These are phyloP conservation scores for Dipodomys merriami DNA, from an alignment of 2,113 vertebrate species.

Conservation along the genomic window DNA sequence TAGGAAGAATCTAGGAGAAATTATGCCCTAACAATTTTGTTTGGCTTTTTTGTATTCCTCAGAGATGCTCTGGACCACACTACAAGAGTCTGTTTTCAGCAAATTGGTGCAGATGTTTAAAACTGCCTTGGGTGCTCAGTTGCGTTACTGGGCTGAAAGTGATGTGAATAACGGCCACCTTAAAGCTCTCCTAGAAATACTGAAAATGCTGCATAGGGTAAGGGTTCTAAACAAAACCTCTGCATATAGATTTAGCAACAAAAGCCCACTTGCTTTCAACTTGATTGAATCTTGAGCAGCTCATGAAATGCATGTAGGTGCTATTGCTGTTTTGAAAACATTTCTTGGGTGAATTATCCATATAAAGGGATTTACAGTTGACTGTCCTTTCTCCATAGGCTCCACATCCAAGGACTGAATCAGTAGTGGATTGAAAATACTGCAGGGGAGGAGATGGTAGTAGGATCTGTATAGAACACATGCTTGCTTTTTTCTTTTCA, in stretches of 20 bases:
- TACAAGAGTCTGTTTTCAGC: slow-evolving; percentile 64
- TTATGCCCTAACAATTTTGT: background rate
- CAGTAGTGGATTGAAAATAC: background rate
- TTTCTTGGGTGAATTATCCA: background rate
- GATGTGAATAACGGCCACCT: background rate
- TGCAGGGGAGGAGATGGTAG: background rate
- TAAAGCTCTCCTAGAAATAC: slow-evolving; percentile 63
- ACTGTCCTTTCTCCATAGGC: background rate
- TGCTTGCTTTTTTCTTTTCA: background rate
- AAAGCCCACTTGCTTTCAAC: background rate
- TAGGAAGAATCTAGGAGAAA: slow-evolving; percentile 18
- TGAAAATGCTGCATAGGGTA: slow-evolving; percentile 81
- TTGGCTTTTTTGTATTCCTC: slow-evolving; percentile 30
- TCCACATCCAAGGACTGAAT: background rate
- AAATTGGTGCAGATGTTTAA: slow-evolving; percentile 78
- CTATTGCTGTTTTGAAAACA: background rate
- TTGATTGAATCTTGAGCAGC: background rate
- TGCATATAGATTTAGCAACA: background rate
- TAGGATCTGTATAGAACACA: too few relatives aligned
- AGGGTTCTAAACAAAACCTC: slow-evolving; percentile 13
- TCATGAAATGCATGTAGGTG: background rate
- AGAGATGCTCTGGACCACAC: slow-evolving; percentile 79
- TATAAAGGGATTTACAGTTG: background rate
- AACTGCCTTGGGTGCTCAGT: background rate
- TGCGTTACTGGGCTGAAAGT: background rate